Evolutionary conservation across 1,140 invertebrate species (phyloP).

Genomic region (Leptonema lineaticorne): DNA sequence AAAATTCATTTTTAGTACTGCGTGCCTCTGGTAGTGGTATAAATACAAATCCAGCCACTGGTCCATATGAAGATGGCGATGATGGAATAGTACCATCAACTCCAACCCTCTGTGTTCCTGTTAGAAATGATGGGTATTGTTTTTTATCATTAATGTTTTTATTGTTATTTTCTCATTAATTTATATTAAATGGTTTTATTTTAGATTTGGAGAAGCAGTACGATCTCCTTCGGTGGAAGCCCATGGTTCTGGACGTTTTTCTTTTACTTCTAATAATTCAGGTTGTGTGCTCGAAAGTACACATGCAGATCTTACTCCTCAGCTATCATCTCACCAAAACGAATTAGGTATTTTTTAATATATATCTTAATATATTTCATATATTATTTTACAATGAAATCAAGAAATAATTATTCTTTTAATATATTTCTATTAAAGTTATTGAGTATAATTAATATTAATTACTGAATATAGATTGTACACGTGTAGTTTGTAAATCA

Average conservation of each 20-base stretch:
- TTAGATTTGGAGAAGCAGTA: conserved; percentile 4
- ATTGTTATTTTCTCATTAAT: not conserved
- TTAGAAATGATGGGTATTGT: conserved; percentile 73
- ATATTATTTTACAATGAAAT: too few relatives aligned
- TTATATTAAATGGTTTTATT: not conserved
- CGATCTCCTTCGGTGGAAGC: not conserved
- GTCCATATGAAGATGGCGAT: conserved; percentile 73
- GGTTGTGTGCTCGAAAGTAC: conserved; percentile 75
- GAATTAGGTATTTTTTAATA: not conserved
- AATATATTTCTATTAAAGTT: not conserved
- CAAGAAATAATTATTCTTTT: not conserved
- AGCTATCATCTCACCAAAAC: conserved; percentile 65
- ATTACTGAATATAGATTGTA: too few relatives aligned
- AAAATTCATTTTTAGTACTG: not conserved
- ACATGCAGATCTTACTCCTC: conserved; percentile 73
- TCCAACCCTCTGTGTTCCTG: conserved; percentile 80
- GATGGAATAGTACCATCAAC: conserved; percentile 91
- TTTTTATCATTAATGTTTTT: not conserved
- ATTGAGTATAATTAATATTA: not conserved
- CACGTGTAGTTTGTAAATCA: too few relatives aligned
- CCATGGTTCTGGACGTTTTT: not conserved
- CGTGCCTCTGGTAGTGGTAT: not conserved
- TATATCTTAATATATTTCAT: too few relatives aligned
- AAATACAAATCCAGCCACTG: conserved; percentile 42
- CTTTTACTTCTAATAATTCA: conserved; percentile 58